Base-by-base conservation (phyloP, 2,888 invertebrate genomes). In the Scelioninae gen. 1 region DNA sequence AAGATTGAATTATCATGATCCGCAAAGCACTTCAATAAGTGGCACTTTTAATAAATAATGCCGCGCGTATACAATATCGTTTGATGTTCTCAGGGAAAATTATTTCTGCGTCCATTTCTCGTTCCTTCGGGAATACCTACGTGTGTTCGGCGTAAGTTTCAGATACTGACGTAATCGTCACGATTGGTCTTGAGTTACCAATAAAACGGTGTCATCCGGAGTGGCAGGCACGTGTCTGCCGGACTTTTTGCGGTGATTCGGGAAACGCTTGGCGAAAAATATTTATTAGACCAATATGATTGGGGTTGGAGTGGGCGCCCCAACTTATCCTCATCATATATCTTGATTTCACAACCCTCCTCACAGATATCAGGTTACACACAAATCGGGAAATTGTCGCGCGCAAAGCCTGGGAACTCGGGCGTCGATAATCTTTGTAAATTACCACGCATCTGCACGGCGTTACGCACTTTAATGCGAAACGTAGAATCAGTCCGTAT, bases 331-430 rank as follows among this genome's bases (percentile, higher is more conserved):
- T n/a, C 84, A 84, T 88, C 88, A 92, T 92, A 91, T 91, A 92
- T 92, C 92, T 92, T 91, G 91, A 92, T 92, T 92, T 89, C 88
- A 90, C 88, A 91, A 91, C 91, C 91, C 92, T 90, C 89, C 90
- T 89, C 91, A 90, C 88, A 90, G 74, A 89, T 92, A 92, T 92
- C 92, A 88, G 89, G 91, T 91, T 92, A 88, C 91, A 89, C 91
- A 88, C 87, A 91, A 92, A 92, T 92, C 91, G 91, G 92, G 91
- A 92, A 92, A 92, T 87, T 87, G 76, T 66, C 66, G 60, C 86
- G 63, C 82, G 84, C 84, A 84, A 87, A 86, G 86, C 88, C 88
- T 88, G 89, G 90, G 89, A 90, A 90, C 87, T 85, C 77, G 47
- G 74, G 65, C 86, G 85, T 62, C 84, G 87, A 90, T 91, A 89